A percentile compares a stretch with the other conserved stretches of the same genome.
These are phyloP conservation scores for Cichlasoma orientale DNA, from an alignment of 2,797 vertebrate species.

Conservation along the genomic window DNA sequence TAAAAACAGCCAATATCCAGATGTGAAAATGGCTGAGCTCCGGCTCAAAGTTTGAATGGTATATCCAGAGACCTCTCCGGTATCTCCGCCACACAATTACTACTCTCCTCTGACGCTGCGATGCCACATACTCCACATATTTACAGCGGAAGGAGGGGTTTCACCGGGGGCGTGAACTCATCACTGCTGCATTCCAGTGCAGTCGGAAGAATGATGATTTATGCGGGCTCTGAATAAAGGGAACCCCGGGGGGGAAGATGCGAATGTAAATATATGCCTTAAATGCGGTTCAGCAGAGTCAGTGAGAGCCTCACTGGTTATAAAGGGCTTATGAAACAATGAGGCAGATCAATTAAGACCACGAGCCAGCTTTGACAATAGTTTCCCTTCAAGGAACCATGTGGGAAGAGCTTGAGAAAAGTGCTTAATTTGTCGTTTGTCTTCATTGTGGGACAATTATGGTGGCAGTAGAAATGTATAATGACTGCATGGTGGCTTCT, in stretches of 20 bases:
- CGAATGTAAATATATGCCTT: too few relatives aligned
- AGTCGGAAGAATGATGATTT: background rate
- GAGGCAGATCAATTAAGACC: background rate
- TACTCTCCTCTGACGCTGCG: background rate
- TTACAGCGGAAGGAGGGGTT: conserved; percentile 18
- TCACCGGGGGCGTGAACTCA: conserved; percentile 37
- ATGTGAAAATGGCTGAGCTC: background rate
- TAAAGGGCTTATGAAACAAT: background rate
- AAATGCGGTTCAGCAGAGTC: too few relatives aligned
- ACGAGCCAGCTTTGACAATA: background rate
- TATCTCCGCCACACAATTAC: background rate
- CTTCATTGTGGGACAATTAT: background rate
- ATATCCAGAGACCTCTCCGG: background rate
- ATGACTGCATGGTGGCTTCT: background rate
- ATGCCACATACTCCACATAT: conserved; percentile 24
- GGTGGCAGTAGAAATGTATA: background rate
- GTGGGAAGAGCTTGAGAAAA: background rate
- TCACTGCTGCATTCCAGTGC: conserved; percentile 42
- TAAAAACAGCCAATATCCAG: background rate
- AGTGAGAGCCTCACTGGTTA: background rate
- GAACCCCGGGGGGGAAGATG: too few relatives aligned
- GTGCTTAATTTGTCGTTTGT: background rate
- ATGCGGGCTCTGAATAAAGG: background rate
- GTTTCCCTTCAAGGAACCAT: background rate
- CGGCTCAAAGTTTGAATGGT: rapidly evolving